Percentiles rank a stretch among this genome's conserved stretches.
Evolutionary conservation across 2,888 invertebrate species (phyloP).

Genomic region (Caenorhabditis doughertyi): DNA sequence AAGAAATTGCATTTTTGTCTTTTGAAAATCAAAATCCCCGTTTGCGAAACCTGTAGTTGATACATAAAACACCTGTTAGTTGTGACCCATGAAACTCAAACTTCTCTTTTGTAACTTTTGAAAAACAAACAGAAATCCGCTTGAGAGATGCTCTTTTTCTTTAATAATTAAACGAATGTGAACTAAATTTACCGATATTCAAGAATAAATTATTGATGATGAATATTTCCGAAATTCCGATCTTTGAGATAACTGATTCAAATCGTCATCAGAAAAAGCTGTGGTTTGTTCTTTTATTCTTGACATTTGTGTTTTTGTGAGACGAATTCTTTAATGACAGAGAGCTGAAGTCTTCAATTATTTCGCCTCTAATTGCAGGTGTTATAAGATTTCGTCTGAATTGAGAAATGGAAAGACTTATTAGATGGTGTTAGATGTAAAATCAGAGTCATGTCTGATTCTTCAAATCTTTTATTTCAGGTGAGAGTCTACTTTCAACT

Average conservation of each 20-base stretch:
- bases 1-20: background rate
- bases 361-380: slow-evolving; percentile 17
- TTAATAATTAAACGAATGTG: slow-evolving; percentile 53
- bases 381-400: slow-evolving; percentile 6
- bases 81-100: slow-evolving; percentile 14
- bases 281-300: background rate
- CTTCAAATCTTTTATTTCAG: slow-evolving; percentile 9
- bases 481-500: slow-evolving; percentile 3
- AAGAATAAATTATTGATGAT: slow-evolving; percentile 24
- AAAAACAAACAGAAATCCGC: slow-evolving; percentile 5
- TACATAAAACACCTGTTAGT: slow-evolving; percentile 45
- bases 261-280: background rate
- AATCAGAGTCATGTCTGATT: slow-evolving; percentile 1
- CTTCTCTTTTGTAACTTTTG: background rate
- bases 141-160: slow-evolving; percentile 36
- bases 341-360: background rate
- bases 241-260: background rate
- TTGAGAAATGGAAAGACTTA: background rate
- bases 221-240: background rate
- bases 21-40: background rate
- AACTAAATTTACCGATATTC: slow-evolving; percentile 33
- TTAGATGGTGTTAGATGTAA: slow-evolving; percentile 3
- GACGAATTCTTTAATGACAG: background rate
- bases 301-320: background rate
- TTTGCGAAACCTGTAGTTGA: slow-evolving; percentile 8